A percentile compares a stretch with the other conserved stretches of the same genome.
These are phyloP conservation scores for Hypomecis atomaria DNA, from an alignment of 2,888 invertebrate species.

Conservation along the genomic window DNA sequence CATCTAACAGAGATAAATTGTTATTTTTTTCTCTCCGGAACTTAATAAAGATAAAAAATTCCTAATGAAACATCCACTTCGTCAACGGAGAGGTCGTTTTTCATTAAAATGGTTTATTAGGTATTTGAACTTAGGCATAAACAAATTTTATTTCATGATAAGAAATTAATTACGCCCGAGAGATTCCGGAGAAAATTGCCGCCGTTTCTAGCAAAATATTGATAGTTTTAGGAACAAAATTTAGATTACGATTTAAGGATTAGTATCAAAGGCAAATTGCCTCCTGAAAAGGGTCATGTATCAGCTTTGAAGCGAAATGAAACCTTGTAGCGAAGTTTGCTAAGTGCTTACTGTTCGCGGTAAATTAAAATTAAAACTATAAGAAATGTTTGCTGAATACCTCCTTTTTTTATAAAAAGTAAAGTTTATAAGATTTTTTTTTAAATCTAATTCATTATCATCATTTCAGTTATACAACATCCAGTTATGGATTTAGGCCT, in stretches of 20 bases:
- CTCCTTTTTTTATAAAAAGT: no score
- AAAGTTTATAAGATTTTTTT: no score
- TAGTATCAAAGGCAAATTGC: no score
- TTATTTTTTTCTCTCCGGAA: conserved; percentile 4
- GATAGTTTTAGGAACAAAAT: neutral
- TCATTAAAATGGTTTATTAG: conserved; percentile 9
- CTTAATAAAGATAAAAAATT: conserved; percentile 15
- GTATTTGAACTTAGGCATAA: conserved; percentile 1
- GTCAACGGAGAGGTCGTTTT: conserved; percentile 8
- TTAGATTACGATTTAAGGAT: neutral
- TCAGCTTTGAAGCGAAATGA: no score
- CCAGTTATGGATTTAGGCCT: no score
- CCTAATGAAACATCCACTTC: conserved; percentile 12
- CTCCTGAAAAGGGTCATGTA: no score
- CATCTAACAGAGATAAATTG: conserved; percentile 6
- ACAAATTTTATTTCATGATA: conserved; percentile 4
- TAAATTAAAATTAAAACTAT: no score
- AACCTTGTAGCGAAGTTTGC: no score
- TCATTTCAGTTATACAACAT: no score
- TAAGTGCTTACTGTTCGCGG: no score
- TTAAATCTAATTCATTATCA: no score
- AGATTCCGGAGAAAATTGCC: conserved; percentile 2
- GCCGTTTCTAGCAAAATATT: neutral
- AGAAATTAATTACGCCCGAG: neutral
- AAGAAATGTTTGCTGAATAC: no score